phyloP scores from a whole-genome alignment of 2,888 invertebrate species.

The Cephonodes hylas region DNA sequence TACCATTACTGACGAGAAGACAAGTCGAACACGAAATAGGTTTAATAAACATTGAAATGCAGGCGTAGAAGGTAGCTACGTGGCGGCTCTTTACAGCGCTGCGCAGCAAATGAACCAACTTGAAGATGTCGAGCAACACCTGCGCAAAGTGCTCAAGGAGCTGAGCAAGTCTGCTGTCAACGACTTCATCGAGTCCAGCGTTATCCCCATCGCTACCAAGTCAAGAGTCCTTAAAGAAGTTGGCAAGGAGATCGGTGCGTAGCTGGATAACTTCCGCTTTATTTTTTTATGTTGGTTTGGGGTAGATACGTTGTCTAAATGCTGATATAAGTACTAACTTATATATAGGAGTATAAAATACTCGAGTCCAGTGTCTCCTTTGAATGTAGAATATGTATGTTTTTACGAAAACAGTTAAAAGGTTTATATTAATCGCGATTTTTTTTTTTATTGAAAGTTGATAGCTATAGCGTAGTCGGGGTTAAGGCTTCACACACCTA shows the following conservation, averaged over 20 bases:
- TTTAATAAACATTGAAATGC: too few relatives aligned
- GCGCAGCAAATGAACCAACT: slow-evolving; percentile 51
- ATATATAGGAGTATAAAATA: too few relatives aligned
- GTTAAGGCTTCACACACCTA: too few relatives aligned
- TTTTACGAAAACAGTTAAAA: too few relatives aligned
- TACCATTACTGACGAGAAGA: too few relatives aligned
- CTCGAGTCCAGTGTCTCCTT: too few relatives aligned
- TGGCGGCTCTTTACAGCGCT: slow-evolving; percentile 62
- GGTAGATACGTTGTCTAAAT: background rate
- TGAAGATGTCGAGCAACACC: slow-evolving; percentile 51
- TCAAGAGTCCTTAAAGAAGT: slow-evolving; percentile 49
- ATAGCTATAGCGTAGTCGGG: too few relatives aligned
- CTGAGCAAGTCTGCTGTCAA: slow-evolving; percentile 50
- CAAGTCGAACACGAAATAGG: background rate
- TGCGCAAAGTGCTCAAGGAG: slow-evolving; percentile 42
- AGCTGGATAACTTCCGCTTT: background rate
- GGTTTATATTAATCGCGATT: too few relatives aligned
- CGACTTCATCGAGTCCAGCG: slow-evolving; percentile 60
- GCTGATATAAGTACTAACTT: too few relatives aligned
- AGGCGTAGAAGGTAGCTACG: slow-evolving; percentile 67
- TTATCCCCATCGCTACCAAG: slow-evolving; percentile 50
- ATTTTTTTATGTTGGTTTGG: background rate
- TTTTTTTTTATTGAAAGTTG: too few relatives aligned
- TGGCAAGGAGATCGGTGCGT: slow-evolving; percentile 47
- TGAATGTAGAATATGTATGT: too few relatives aligned